Percentiles rank a stretch among this genome's conserved stretches.
These are phyloP conservation scores for Chrysolina americana DNA, from an alignment of 2,888 invertebrate species.

Conservation along the genomic window DNA sequence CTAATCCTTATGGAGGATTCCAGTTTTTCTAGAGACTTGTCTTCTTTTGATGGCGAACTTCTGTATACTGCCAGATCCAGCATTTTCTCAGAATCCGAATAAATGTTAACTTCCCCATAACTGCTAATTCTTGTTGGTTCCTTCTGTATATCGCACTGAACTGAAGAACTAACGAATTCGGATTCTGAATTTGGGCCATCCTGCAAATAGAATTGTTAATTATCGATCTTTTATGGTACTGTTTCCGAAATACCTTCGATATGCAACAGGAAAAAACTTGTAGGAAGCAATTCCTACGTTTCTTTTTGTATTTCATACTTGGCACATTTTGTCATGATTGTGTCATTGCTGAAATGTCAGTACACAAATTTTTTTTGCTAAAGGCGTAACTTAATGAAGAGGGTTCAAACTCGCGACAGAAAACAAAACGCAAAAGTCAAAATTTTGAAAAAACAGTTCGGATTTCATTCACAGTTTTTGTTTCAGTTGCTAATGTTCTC, in stretches of 20 bases:
- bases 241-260: slow-evolving; percentile 19
- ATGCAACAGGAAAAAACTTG: slow-evolving; percentile 23
- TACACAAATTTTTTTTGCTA: background rate
- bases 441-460: too few relatives aligned
- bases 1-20: background rate
- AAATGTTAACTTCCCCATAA: background rate
- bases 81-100: background rate
- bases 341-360: background rate
- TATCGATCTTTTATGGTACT: background rate
- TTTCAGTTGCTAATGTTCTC: too few relatives aligned
- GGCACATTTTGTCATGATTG: slow-evolving; percentile 18
- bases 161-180: slow-evolving; percentile 13
- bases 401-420: too few relatives aligned
- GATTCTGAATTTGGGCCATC: slow-evolving; percentile 1
- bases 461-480: too few relatives aligned
- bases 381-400: too few relatives aligned
- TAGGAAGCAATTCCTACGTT: slow-evolving; percentile 6
- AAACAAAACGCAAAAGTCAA: too few relatives aligned
- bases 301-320: slow-evolving; percentile 9
- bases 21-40: background rate
- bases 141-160: slow-evolving; percentile 19
- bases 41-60: background rate
- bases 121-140: background rate
- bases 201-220: slow-evolving; percentile 15
- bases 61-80: background rate